A percentile compares a stretch with the other conserved stretches of the same genome.
These are phyloP conservation scores for Caenorhabditis sulstoni DNA, from an alignment of 2,888 invertebrate species.

Conservation along the genomic window DNA sequence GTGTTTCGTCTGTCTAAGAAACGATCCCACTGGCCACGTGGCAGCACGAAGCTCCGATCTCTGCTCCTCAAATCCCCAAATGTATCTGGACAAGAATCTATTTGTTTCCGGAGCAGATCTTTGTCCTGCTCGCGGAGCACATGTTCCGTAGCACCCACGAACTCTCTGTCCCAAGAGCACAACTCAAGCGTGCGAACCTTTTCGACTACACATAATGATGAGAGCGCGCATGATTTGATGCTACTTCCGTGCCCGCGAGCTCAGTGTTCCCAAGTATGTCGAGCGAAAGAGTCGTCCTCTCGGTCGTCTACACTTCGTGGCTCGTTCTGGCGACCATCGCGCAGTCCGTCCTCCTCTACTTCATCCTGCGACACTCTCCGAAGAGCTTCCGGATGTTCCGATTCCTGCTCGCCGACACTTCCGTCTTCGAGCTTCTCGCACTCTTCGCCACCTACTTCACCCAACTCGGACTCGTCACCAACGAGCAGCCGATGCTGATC, in stretches of 20 bases:
- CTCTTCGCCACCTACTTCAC: background rate
- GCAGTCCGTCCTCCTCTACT: background rate
- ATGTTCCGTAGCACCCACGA: background rate
- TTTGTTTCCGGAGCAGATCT: no score
- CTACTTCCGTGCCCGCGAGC: background rate
- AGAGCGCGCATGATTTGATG: background rate
- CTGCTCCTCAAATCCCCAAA: no score
- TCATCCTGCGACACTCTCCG: slow-evolving; percentile 1
- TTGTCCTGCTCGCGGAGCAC: no score
- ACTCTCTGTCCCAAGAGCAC: slow-evolving; percentile 1
- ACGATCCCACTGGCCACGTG: no score
- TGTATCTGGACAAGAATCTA: no score
- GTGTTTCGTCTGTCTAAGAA: no score
- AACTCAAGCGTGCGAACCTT: slow-evolving; percentile 5
- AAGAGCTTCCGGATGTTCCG: slow-evolving; percentile 7
- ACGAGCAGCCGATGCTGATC: background rate
- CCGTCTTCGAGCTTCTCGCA: background rate
- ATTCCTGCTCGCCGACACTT: background rate
- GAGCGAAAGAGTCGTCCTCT: background rate
- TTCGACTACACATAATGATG: background rate
- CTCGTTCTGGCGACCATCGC: background rate
- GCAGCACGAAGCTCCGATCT: no score
- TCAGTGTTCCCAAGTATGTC: background rate
- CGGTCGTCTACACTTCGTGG: background rate
- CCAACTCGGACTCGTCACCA: background rate